A percentile compares a stretch with the other conserved stretches of the same genome.
These are phyloP conservation scores for Nothocercus julius DNA, from an alignment of 2,113 vertebrate species.

Conservation along the genomic window DNA sequence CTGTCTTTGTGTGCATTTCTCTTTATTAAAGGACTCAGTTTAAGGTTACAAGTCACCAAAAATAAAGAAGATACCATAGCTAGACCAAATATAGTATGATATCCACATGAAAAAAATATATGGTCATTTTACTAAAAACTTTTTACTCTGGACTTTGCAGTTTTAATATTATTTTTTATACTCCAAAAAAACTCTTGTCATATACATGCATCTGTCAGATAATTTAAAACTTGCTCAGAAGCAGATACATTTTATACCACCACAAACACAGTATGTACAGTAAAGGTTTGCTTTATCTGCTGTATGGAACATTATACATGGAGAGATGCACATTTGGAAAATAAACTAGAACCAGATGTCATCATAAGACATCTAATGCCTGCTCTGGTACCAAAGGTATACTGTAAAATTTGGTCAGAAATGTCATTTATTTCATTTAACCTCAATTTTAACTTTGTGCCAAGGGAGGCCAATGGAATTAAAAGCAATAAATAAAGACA, in stretches of 20 bases:
- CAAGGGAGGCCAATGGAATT: neutral
- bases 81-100: neutral
- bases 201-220: neutral
- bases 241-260: rapidly evolving
- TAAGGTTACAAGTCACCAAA: neutral
- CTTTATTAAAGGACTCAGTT: neutral
- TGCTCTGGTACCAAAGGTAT: neutral
- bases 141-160: neutral
- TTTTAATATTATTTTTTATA: neutral
- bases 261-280: neutral
- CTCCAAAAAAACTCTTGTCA: neutral
- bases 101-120: neutral
- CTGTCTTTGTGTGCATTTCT: too few species aligned
- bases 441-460: neutral
- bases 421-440: neutral
- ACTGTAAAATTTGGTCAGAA: neutral
- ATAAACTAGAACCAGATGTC: slow-evolving; percentile 10
- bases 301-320: neutral
- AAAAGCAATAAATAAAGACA: neutral
- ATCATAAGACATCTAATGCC: neutral
- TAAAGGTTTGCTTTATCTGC: neutral
- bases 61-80: neutral
- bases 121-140: neutral
- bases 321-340: neutral
- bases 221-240: neutral